Evolutionary conservation across 2,888 invertebrate genomes (phyloP), one percentile per base, ranked within the genome.

Genomic region (Napeogenes sylphis): DNA sequence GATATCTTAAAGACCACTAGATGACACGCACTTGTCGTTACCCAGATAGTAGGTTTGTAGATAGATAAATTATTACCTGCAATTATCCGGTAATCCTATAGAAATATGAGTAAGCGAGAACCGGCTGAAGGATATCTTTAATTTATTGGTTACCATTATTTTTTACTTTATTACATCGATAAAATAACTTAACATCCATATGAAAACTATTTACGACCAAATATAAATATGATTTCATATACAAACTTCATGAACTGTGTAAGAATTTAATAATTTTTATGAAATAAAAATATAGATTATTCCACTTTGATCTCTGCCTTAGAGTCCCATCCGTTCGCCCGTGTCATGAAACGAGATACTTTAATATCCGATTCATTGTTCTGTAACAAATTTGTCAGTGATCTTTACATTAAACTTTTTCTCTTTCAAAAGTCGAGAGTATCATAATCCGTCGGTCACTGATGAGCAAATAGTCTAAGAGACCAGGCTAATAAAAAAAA

Each of bases 371-470:
- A 90, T 84, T 89, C 90, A 90, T 90, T 90, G 90, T 90, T 88
- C 89, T 90, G 90, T 90, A 89, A 90, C 89, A 90, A 90, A 90
- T 90, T 90, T 90, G 90, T 90, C 89, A 90, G 89, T 85, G 90
- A 90, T 90, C 90, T 89, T 89, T 81, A 88, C 87, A 90, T 87
- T 83, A 83, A 87, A 87, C 85, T 87, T 88, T 90, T 89, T 86
- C 80, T 80, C 81, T 81, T 85, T 84, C 84, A 82, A 83, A 90
- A 89, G 80, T 83, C 82, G 87, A 90, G 83, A 82, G 84, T 85
- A 80, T 81, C 82, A 90, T 90, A 90, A 89, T 90, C 87, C 82
- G 77, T 77, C 64, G 61, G 73, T 79, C 79, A 76, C 80, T 82
- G 84, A 83, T 80, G 79, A 82, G 82, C 84, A 85, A 83, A 85